Percentiles rank a stretch among this genome's conserved stretches.
Evolutionary conservation across 2,113 vertebrate genomes (phyloP).

Genomic region (Apeltes quadracus): DNA sequence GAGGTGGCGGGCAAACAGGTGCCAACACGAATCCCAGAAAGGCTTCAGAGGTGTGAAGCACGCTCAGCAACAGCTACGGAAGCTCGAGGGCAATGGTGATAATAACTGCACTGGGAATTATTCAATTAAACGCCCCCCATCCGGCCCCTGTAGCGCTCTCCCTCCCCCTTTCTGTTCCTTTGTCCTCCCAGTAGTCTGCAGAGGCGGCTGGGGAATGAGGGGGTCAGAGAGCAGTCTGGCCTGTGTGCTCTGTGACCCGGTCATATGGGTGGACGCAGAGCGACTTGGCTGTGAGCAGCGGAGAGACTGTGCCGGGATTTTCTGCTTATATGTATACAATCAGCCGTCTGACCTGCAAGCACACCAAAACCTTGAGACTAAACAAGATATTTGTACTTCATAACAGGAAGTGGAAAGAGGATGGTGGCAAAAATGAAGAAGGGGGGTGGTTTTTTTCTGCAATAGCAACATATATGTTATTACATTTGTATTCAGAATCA

Average conservation of each 20-base stretch:
- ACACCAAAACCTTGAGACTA: slow-evolving; percentile 23
- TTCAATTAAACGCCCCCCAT: slow-evolving; percentile 76
- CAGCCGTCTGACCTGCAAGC: slow-evolving; percentile 36
- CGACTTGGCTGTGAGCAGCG: slow-evolving; percentile 23
- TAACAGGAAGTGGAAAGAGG: slow-evolving; percentile 42
- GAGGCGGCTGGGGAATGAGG: slow-evolving; percentile 5
- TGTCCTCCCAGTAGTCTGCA: slow-evolving; percentile 37
- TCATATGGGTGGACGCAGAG: slow-evolving; percentile 58
- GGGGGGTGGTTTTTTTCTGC: neutral
- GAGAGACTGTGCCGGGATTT: slow-evolving; percentile 1
- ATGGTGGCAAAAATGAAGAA: slow-evolving; percentile 30
- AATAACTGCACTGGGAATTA: slow-evolving; percentile 72
- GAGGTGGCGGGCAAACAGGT: slow-evolving; percentile 53
- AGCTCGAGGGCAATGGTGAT: slow-evolving; percentile 51
- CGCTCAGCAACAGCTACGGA: slow-evolving; percentile 32
- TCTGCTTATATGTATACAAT: slow-evolving; percentile 13
- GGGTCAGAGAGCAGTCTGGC: slow-evolving; percentile 54
- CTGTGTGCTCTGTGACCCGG: slow-evolving; percentile 57
- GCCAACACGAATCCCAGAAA: slow-evolving; percentile 31
- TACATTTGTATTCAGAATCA: slow-evolving; percentile 10
- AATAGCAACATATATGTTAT: slow-evolving; percentile 4
- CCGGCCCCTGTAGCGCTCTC: slow-evolving; percentile 39
- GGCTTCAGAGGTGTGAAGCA: slow-evolving; percentile 21
- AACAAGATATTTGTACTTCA: slow-evolving; percentile 26
- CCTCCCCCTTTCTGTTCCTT: slow-evolving; percentile 36